phyloP scores from a whole-genome alignment of 2,113 vertebrate genomes.

The Myotis davidii region DNA sequence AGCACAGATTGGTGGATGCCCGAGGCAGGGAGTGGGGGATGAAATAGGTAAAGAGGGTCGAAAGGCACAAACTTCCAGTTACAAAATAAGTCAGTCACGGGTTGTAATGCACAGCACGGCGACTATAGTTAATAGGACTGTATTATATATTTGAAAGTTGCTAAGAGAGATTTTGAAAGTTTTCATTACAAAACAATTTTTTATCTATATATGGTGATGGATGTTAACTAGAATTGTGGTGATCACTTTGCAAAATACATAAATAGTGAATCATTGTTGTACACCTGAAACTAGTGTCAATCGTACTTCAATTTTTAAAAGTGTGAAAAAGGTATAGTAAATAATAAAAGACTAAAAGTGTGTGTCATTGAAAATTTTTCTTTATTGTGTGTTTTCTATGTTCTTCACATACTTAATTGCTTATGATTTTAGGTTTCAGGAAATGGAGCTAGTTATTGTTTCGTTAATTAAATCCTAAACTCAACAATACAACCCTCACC shows the following conservation, averaged over 20 bases:
- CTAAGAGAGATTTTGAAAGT: not conserved
- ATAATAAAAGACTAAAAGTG: not conserved
- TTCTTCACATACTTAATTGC: not conserved
- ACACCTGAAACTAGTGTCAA: not conserved
- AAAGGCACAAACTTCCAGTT: not conserved
- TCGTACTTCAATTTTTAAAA: not conserved
- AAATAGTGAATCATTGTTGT: not conserved
- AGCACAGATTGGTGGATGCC: not conserved
- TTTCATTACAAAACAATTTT: not conserved
- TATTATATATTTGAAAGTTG: not conserved
- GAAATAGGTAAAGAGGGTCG: not conserved
- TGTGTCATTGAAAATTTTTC: not conserved
- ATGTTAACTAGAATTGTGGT: not conserved
- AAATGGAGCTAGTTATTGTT: not conserved
- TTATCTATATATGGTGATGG: not conserved
- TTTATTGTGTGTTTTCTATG: not conserved
- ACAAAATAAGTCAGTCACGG: not conserved
- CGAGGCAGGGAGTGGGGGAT: not conserved
- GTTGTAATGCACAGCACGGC: not conserved
- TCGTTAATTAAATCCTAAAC: not conserved
- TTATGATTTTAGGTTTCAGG: slow-evolving; percentile 25
- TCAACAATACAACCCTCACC: not conserved
- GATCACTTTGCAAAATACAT: not conserved
- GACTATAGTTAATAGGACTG: not conserved
- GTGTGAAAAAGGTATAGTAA: not conserved